A percentile compares a stretch with the other conserved stretches of the same genome.
phyloP scores from a whole-genome alignment of 2,888 invertebrate species.

The Leptinotarsa tumamoca region DNA sequence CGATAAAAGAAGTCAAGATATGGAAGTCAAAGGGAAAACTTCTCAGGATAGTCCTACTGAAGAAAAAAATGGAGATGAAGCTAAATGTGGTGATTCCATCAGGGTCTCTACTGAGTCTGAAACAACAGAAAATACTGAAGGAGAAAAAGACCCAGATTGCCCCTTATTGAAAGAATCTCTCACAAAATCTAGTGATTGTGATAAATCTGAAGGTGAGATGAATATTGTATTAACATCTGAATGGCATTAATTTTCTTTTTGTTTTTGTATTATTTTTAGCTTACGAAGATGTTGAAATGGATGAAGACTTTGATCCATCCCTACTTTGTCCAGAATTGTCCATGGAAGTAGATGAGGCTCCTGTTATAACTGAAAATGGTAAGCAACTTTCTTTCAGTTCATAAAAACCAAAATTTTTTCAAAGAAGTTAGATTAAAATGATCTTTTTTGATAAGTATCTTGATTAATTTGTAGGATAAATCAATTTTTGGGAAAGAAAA shows the following conservation, averaged over 20 bases:
- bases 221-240: background rate
- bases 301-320: constrained; percentile 58
- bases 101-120: background rate
- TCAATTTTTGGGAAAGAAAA: too few species aligned
- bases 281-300: constrained; percentile 44
- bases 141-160: constrained; percentile 7
- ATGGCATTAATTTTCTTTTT: background rate
- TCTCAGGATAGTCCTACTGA: background rate
- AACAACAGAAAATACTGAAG: constrained; percentile 14
- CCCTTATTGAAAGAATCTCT: constrained; percentile 42
- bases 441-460: too few species aligned
- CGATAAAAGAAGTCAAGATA: background rate
- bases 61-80: background rate
- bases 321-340: constrained; percentile 63
- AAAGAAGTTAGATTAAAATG: background rate
- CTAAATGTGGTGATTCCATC: background rate
- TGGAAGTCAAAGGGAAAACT: constrained; percentile 1
- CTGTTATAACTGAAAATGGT: constrained; percentile 54
- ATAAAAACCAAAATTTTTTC: background rate
- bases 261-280: constrained; percentile 19
- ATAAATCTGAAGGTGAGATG: constrained; percentile 18
- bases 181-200: constrained; percentile 29
- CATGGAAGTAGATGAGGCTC: constrained; percentile 62
- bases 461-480: too few species aligned
- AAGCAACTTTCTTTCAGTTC: constrained; percentile 15